Evolutionary conservation across 2,797 vertebrate genomes (phyloP), one percentile per base, ranked within the genome.

Genomic region (Fundulus diaphanus): DNA sequence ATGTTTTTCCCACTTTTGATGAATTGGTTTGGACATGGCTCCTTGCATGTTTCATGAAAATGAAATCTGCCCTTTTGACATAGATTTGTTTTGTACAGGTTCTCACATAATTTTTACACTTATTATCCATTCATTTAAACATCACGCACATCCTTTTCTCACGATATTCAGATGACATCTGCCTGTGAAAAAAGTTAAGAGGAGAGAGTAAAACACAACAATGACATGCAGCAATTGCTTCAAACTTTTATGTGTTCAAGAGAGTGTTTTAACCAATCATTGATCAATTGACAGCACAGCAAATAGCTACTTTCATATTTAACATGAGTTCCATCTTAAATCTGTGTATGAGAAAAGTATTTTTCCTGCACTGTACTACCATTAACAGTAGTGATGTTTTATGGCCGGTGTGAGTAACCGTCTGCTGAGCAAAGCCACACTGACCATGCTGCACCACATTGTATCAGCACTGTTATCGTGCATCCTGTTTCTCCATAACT

Each of bases 181-280:
- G 27, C 51, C 7, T 69, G 2, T 49, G 29, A 51, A 51, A 13
- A 8, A 48, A 51, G 29, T 9, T 24, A 49, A 22, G 18, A 7
- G 9, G 48, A n/a, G 16, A 66, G 11, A 13, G 35, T 42, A 2
- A 16, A 61, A 61, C 16, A 18, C n/a, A 27, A 57, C 54, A 29
- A 2, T 42, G 75, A 68, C 18, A 56, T 44, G 29, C 52, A 68
- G 44, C 35, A n/a, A 37, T n/a, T 44, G 22, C 44, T 73, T 68
- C 68, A 52, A 57, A 35, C 46, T 63, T 75, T 73, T 42, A 1
- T n/a, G 16, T 61, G 27, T 46, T 63, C 80, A 15, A 1, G 56
- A n/a, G 16, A 73, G 35, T 20, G 57, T 82, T 68, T 70, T 57
- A 83, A 79, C 46, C 61, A 65, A 86, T 86, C 86, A 59, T 83